Conservation (phyloP, 2,888 invertebrate genomes). For the Mythimna vitellina region DNA sequence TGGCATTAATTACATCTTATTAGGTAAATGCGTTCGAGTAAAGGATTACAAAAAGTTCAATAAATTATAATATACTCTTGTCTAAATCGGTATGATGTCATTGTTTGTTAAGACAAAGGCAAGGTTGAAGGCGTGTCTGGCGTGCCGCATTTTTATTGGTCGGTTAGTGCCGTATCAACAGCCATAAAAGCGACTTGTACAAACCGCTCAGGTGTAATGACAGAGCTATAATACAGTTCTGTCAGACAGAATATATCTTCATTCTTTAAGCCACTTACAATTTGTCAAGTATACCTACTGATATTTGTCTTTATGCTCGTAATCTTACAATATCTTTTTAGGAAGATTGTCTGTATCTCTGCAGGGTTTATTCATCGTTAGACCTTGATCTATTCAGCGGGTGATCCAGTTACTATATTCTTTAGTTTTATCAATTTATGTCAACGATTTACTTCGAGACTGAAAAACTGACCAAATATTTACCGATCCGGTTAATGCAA, state of each 20-base stretch:
- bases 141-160: conserved; percentile 59
- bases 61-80: neutral
- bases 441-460: conserved; percentile 19
- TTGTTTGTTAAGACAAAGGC: conserved; percentile 54
- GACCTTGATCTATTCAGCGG: conserved; percentile 55
- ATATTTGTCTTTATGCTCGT: neutral
- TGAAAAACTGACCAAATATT: conserved; percentile 33
- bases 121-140: conserved; percentile 59
- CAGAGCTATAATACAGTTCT: conserved; percentile 17
- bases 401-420: conserved; percentile 13
- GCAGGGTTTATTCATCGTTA: conserved; percentile 8
- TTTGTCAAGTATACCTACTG: conserved; percentile 1
- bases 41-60: conserved; percentile 15
- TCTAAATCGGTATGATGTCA: conserved; percentile 54
- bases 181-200: conserved; percentile 58
- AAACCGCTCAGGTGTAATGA: conserved; percentile 48
- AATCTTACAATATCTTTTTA: conserved; percentile 35
- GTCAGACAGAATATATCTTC: conserved; percentile 7
- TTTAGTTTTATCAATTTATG: conserved; percentile 49
- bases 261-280: neutral
- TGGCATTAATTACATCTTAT: conserved; percentile 6
- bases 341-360: conserved; percentile 34
- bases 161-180: conserved; percentile 46
- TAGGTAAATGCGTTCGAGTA: neutral
- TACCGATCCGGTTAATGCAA: neutral